Conservation (phyloP, 2,113 vertebrate genomes). For the Ornithorhynchus anatinus region DNA sequence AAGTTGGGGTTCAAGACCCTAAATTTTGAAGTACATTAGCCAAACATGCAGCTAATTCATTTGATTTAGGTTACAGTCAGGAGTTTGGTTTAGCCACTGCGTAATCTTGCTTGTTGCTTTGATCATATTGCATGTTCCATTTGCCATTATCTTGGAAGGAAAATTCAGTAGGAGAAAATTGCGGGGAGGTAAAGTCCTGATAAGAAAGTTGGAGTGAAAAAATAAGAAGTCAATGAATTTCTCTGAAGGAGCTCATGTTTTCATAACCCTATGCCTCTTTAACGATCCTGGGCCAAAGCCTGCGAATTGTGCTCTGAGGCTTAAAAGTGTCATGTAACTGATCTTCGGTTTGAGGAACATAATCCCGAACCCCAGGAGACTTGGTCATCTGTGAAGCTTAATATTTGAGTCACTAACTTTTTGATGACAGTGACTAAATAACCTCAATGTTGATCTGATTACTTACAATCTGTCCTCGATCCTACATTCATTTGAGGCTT, state of each 20-base stretch:
- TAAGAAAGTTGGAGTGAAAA: neutral
- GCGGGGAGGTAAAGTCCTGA: neutral
- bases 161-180: neutral
- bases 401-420: neutral
- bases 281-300: neutral
- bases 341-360: conserved; percentile 4
- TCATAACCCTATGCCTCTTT: conserved; percentile 2
- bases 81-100: neutral
- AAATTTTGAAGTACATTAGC: neutral
- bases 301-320: conserved; percentile 22
- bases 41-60: neutral
- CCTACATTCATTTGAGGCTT: conserved; percentile 16
- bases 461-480: neutral
- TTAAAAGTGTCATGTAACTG: neutral
- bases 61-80: neutral
- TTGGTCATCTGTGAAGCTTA: conserved; percentile 2
- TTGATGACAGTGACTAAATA: conserved; percentile 13
- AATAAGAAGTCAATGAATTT: neutral
- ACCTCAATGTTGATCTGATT: conserved; percentile 4
- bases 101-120: neutral
- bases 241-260: neutral
- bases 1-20: neutral
- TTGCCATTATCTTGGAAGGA: conserved; percentile 11
- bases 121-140: neutral
- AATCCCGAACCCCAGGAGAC: neutral